phyloP scores from a whole-genome alignment of 1,140 invertebrate genomes.

The Teleogryllus occipitalis region DNA sequence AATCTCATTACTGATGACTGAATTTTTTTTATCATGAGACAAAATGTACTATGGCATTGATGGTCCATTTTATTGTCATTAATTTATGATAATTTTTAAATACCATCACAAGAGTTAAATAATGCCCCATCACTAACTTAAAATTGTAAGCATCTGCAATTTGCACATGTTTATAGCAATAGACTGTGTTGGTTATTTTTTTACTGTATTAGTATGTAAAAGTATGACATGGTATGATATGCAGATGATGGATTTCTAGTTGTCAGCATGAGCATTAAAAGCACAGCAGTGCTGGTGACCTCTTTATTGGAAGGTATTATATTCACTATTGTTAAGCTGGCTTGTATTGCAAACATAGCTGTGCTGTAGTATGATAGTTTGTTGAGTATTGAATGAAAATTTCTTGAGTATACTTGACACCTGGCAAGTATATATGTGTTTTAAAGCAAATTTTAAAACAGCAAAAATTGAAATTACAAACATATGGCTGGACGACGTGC shows the following conservation, averaged over 20 bases:
- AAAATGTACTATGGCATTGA: too few species aligned
- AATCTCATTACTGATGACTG: too few species aligned
- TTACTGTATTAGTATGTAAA: too few species aligned
- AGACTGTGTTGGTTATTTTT: too few species aligned
- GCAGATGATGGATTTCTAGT: background rate
- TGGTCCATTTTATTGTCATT: too few species aligned
- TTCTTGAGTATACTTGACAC: background rate
- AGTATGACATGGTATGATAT: background rate
- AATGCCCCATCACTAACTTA: too few species aligned
- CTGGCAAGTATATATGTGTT: background rate
- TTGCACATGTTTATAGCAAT: too few species aligned
- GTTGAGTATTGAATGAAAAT: conserved; percentile 5
- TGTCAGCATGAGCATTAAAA: background rate
- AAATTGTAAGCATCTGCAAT: too few species aligned
- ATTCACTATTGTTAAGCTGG: background rate
- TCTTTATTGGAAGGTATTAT: background rate
- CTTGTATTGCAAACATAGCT: conserved; percentile 1
- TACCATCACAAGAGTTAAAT: too few species aligned
- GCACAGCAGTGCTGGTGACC: background rate
- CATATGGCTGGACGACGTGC: background rate
- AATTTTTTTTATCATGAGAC: too few species aligned
- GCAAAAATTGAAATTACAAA: background rate
- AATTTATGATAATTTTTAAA: too few species aligned
- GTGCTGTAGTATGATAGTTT: background rate
- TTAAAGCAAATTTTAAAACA: background rate